Evolutionary conservation across 2,113 vertebrate genomes (phyloP), one percentile per base, ranked within the genome.

Genomic region (Octodon degus): DNA sequence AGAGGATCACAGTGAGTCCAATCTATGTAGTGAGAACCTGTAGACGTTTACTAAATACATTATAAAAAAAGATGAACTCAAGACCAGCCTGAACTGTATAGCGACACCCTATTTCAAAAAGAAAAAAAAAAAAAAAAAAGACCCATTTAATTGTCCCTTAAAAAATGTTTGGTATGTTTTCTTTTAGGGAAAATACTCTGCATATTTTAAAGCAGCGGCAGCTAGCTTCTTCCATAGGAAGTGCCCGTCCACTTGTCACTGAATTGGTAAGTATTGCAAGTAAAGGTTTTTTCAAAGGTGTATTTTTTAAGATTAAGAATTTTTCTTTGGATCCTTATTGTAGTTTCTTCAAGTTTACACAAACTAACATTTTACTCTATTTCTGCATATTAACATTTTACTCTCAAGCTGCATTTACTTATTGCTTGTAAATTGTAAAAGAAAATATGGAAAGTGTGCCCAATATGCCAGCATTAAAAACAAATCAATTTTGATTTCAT

Each of bases 151-250:
- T 87, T 47, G 7, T 25, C 53, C 30, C 25, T 94, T 84, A 22
- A 82, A 84, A 94, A 96, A 37, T 8, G 10, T 40, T 62, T 65
- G 43, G 2, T 98, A 96, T 83, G 84, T n/a, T 94, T 84, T 68
- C 13, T 98, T 97, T 86, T 89, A 99, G 99, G 99, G 99, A 99
- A 98, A 99, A 99, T 98, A 99, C 99, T 0, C 98, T 99, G 1
- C 99, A 99, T 58, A 97, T 97, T 1, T 98, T 99, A 97, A 99
- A 99, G 98, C 98, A 99, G 93, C 98, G 99, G 65, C 99, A 99
- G 72, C 98, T 98, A 6, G 97, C 97, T 77, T 98, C 98, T 0
- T 98, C 98, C 1, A 34, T 97, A 7, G 98, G 98, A 90, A 99
- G 99, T 97, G 98, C 97, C 60, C 98, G 99, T 11, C 98, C 99